Evolutionary conservation across 2,888 invertebrate genomes (phyloP).

Genomic region (Rhagonycha fulva): DNA sequence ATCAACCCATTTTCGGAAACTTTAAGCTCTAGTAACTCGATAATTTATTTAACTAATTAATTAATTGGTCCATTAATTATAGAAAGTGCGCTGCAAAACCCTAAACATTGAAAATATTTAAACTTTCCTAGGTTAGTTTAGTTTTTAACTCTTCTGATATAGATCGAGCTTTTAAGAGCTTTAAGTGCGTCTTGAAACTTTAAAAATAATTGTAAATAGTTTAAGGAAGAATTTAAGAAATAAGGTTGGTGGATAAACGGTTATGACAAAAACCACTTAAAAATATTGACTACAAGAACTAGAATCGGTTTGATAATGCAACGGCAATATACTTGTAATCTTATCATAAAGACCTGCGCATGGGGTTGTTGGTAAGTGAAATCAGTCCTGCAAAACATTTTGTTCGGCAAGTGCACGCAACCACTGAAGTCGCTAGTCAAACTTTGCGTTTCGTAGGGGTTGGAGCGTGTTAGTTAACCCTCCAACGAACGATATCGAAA

Average conservation of each 20-base stretch:
- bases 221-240: background rate
- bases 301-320: slow-evolving; percentile 28
- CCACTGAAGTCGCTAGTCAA: slow-evolving; percentile 26
- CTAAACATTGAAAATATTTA: background rate
- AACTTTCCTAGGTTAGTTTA: background rate
- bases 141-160: background rate
- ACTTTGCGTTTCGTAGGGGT: slow-evolving; percentile 21
- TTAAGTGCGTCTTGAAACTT: background rate
- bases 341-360: slow-evolving; percentile 29
- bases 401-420: slow-evolving; percentile 28
- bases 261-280: slow-evolving; percentile 26
- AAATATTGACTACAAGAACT: slow-evolving; percentile 12
- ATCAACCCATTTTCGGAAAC: background rate
- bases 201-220: background rate
- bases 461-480: background rate
- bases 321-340: slow-evolving; percentile 10
- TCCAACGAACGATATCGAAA: background rate
- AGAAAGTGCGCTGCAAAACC: background rate
- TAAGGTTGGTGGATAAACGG: background rate
- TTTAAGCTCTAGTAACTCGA: background rate
- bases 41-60: background rate
- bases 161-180: background rate
- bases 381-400: slow-evolving; percentile 31
- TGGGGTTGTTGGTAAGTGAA: slow-evolving; percentile 26
- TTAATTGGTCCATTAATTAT: background rate